These are phyloP conservation scores for Pseudomyrmex dendroicus DNA, from an alignment of 1,140 invertebrate species.

Conservation along the genomic window DNA sequence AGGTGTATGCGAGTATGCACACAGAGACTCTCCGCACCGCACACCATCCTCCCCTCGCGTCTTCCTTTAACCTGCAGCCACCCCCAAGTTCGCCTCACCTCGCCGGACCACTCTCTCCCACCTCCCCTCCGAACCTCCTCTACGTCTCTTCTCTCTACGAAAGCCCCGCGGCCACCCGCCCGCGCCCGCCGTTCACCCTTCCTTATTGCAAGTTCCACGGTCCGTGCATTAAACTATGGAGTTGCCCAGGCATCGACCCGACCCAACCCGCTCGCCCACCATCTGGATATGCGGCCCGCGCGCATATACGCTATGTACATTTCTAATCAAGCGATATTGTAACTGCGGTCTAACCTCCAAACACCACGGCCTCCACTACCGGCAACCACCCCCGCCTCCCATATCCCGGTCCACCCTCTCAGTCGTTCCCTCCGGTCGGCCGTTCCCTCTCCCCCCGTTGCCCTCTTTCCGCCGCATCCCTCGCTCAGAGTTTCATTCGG, in stretches of 20 bases:
- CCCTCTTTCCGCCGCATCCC: conserved; percentile 20
- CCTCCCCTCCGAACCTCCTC: conserved; percentile 1
- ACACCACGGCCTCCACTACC: conserved; percentile 74
- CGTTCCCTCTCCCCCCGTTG: conserved; percentile 9
- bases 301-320: conserved; percentile 85
- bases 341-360: conserved; percentile 85
- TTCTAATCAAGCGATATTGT: conserved; percentile 87
- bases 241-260: conserved; percentile 84
- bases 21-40: conserved; percentile 59
- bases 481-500: conserved; percentile 65
- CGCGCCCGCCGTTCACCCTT: conserved; percentile 75
- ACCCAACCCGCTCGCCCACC: conserved; percentile 78
- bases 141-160: not conserved
- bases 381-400: conserved; percentile 46
- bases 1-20: conserved; percentile 64
- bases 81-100: conserved; percentile 56
- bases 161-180: conserved; percentile 44
- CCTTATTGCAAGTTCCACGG: conserved; percentile 84
- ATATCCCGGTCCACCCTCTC: conserved; percentile 40
- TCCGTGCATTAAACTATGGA: conserved; percentile 85
- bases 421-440: conserved; percentile 67
- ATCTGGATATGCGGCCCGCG: conserved; percentile 83
- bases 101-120: conserved; percentile 4
- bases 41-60: conserved; percentile 22
- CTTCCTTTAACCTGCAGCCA: conserved; percentile 40